A percentile compares a stretch with the other conserved stretches of the same genome.
phyloP scores from a whole-genome alignment of 2,888 invertebrate genomes.

The Campoletis raptor region DNA sequence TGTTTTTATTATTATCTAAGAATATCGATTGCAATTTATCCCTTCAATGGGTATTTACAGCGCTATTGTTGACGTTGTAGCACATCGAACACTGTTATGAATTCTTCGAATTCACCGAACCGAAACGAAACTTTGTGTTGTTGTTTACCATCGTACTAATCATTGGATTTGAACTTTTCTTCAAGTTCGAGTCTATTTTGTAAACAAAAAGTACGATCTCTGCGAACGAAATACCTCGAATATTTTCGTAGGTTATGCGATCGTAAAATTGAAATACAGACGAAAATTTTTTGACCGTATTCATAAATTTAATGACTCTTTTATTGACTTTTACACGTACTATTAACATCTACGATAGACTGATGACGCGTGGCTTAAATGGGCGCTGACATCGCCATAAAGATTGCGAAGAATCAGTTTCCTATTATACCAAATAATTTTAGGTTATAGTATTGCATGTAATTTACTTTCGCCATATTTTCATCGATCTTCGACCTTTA shows the following conservation, averaged over 20 bases:
- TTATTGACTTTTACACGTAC: background rate
- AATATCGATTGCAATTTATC: no score
- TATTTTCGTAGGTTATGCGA: background rate
- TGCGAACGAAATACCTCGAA: no score
- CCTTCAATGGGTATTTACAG: no score
- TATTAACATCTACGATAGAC: background rate
- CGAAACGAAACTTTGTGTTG: no score
- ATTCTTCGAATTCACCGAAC: no score
- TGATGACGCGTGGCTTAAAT: background rate
- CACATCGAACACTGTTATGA: no score
- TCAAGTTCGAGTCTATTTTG: no score
- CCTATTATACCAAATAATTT: background rate
- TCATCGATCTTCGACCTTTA: background rate
- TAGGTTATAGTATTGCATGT: background rate
- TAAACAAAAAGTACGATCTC: no score
- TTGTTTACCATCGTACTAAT: no score
- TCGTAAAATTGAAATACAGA: background rate
- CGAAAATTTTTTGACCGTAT: background rate
- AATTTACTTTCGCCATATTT: background rate
- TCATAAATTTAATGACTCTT: background rate
- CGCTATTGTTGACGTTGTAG: no score
- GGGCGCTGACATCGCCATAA: slow-evolving; percentile 4
- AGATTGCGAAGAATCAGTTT: background rate
- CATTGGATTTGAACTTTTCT: no score
- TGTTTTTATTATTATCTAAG: no score